A percentile compares a stretch with the other conserved stretches of the same genome.
Evolutionary conservation across 2,888 invertebrate genomes (phyloP).

Genomic region (Microchrysa polita): DNA sequence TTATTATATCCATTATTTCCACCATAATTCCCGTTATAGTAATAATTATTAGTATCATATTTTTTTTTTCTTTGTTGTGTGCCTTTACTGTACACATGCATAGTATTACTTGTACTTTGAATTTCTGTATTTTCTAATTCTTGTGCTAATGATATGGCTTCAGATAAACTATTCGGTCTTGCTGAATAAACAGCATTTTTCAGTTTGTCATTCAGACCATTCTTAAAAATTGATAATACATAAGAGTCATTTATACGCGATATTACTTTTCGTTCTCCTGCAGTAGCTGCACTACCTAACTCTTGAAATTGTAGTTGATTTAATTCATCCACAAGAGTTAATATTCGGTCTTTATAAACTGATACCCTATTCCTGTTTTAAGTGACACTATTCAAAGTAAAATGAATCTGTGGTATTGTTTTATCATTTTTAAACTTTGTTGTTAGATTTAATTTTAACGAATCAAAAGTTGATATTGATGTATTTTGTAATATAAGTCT

Average conservation of each 20-base stretch:
- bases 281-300: background rate
- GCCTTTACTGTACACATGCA: background rate
- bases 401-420: slow-evolving; percentile 39
- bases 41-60: background rate
- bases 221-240: slow-evolving; percentile 31
- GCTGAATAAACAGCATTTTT: slow-evolving; percentile 38
- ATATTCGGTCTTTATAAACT: slow-evolving; percentile 32
- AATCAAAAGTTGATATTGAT: background rate
- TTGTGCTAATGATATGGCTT: slow-evolving; percentile 29
- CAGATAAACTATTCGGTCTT: slow-evolving; percentile 25
- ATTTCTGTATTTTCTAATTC: slow-evolving; percentile 40
- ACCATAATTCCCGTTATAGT: background rate
- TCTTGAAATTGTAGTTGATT: slow-evolving; percentile 31
- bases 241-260: slow-evolving; percentile 27
- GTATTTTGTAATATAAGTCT: background rate
- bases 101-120: background rate
- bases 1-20: background rate
- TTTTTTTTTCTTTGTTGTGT: background rate
- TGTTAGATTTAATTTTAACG: slow-evolving; percentile 20
- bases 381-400: background rate
- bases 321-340: slow-evolving; percentile 23
- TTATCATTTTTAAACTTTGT: background rate
- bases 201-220: slow-evolving; percentile 35
- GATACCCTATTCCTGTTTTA: slow-evolving; percentile 19
- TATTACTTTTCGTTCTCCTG: slow-evolving; percentile 14